Conservation (phyloP, 2,113 vertebrate species). For the Peromyscus maniculatus region DNA sequence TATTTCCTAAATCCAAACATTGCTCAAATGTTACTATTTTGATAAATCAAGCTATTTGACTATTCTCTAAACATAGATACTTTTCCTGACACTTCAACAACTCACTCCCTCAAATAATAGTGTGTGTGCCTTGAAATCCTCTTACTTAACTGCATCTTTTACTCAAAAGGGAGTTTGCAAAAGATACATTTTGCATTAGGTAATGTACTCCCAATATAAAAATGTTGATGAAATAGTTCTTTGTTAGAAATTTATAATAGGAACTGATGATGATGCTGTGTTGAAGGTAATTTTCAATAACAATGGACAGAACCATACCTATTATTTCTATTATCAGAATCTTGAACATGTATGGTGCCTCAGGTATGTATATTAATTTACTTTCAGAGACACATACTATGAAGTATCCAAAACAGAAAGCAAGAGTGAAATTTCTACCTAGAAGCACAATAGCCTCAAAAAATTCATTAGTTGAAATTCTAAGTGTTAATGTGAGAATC, state of each 20-base stretch:
- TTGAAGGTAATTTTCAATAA: slow-evolving; percentile 54
- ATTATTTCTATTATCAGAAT: slow-evolving; percentile 20
- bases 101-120: slow-evolving; percentile 29
- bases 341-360: not conserved
- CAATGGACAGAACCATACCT: not conserved
- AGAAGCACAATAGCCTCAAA: not conserved
- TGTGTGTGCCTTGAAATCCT: slow-evolving; percentile 44
- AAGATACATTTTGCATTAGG: slow-evolving; percentile 45
- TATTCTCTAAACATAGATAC: slow-evolving; percentile 21
- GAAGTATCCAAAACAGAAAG: not conserved
- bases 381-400: not conserved
- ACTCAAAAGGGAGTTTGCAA: slow-evolving; percentile 53
- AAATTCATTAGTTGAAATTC: not conserved
- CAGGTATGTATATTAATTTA: not conserved
- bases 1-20: slow-evolving; percentile 46
- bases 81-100: not conserved
- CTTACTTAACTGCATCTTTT: slow-evolving; percentile 50
- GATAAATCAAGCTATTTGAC: slow-evolving; percentile 24
- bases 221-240: slow-evolving; percentile 51
- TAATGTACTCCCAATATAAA: slow-evolving; percentile 40
- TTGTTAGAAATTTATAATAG: slow-evolving; percentile 59
- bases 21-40: slow-evolving; percentile 47
- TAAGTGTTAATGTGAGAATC: not conserved
- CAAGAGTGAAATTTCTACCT: slow-evolving; percentile 32
- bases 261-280: not conserved